Evolutionary conservation across 2,888 invertebrate species (phyloP).

Genomic region (Chrysotoxum bicinctum): DNA sequence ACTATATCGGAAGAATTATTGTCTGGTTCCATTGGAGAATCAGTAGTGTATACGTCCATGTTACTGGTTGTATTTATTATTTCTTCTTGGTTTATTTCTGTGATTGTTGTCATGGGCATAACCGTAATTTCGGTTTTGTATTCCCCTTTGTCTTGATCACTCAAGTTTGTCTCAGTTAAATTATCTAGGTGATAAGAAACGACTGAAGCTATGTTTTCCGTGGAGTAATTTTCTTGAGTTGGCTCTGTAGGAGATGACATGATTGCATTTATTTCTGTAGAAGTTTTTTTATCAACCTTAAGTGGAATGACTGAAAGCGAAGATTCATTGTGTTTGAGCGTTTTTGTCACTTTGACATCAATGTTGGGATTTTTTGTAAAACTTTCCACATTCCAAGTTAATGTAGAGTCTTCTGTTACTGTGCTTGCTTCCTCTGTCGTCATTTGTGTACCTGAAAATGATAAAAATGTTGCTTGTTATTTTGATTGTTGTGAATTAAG

Average conservation of each 20-base stretch:
- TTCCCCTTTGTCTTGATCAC: not conserved
- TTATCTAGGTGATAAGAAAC: conserved; percentile 34
- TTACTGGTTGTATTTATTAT: not conserved
- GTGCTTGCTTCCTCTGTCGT: not conserved
- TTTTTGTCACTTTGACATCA: not conserved
- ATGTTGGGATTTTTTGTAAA: not conserved
- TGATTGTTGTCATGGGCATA: not conserved
- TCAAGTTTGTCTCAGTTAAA: not conserved
- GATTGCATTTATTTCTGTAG: not conserved
- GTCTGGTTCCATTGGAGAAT: not conserved
- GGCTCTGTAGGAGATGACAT: not conserved
- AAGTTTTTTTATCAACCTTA: not conserved
- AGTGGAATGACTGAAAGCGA: conserved; percentile 29
- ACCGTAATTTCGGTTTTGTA: not conserved
- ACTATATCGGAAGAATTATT: not conserved
- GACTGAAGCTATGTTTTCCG: conserved; percentile 1
- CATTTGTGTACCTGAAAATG: conserved; percentile 2
- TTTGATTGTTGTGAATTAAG: too few relatives aligned
- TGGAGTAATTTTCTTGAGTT: not conserved
- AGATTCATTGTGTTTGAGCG: not conserved
- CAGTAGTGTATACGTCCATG: not conserved
- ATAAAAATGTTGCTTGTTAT: not conserved
- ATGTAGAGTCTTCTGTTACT: not conserved
- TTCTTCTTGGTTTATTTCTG: not conserved
- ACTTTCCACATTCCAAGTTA: not conserved